These are phyloP conservation scores for Mormoops blainvillei DNA, from an alignment of 2,113 vertebrate genomes.

Conservation along the genomic window DNA sequence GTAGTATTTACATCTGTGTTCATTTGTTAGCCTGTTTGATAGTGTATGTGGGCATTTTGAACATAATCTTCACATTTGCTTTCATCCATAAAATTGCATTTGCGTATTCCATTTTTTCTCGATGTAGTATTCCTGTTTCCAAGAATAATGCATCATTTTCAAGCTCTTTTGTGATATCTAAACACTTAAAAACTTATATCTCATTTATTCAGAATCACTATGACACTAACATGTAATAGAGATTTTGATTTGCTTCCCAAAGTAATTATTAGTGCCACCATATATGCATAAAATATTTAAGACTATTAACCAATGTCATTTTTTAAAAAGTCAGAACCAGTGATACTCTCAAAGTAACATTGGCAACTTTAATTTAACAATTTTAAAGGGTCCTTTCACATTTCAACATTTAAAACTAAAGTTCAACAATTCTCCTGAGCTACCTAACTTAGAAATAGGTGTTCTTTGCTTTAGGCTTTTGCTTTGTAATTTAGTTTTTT, in stretches of 20 bases:
- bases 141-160: neutral
- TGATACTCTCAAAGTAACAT: neutral
- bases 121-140: neutral
- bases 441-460: neutral
- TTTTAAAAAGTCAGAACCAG: neutral
- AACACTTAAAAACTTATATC: neutral
- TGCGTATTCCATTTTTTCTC: neutral
- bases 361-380: neutral
- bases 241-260: neutral
- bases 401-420: slow-evolving; percentile 15
- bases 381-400: neutral
- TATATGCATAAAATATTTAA: neutral
- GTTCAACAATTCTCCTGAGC: neutral
- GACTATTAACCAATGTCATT: neutral
- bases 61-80: neutral
- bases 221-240: neutral
- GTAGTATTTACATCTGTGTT: neutral
- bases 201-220: neutral
- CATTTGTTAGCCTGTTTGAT: neutral
- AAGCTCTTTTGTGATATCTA: neutral
- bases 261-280: neutral
- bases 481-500: neutral
- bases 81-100: neutral
- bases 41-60: neutral
- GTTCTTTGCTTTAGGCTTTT: neutral